phyloP scores from a whole-genome alignment of 2,797 vertebrate species.

The Atherinosoma microstoma region DNA sequence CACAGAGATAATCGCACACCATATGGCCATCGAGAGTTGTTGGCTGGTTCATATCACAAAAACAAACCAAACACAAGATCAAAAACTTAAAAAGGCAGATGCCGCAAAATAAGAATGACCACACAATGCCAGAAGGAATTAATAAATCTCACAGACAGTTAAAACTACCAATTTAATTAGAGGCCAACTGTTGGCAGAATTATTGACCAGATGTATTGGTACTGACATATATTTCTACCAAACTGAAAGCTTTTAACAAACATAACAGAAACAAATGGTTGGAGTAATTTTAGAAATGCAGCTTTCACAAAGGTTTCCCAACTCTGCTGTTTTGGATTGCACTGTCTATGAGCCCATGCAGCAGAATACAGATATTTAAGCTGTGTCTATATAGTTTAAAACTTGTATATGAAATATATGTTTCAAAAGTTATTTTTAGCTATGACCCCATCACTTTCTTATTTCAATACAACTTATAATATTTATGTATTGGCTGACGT shows the following conservation, averaged over 20 bases:
- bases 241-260: background rate
- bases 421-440: background rate
- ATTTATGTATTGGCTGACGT: background rate
- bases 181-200: background rate
- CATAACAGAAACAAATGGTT: background rate
- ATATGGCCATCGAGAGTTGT: constrained; percentile 14
- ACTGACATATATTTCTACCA: background rate
- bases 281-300: background rate
- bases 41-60: constrained; percentile 23
- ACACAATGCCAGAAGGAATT: background rate
- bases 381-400: background rate
- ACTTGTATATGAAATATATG: background rate
- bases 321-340: background rate
- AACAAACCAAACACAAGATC: constrained; percentile 22
- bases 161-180: background rate
- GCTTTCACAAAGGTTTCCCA: too few species aligned
- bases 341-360: background rate
- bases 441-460: background rate
- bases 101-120: constrained; percentile 3
- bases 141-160: background rate
- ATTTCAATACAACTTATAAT: background rate
- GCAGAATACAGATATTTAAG: background rate
- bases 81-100: constrained; percentile 23
- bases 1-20: constrained; percentile 16
- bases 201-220: background rate